phyloP scores from a whole-genome alignment of 2,113 vertebrate species.

The Plecotus auritus region DNA sequence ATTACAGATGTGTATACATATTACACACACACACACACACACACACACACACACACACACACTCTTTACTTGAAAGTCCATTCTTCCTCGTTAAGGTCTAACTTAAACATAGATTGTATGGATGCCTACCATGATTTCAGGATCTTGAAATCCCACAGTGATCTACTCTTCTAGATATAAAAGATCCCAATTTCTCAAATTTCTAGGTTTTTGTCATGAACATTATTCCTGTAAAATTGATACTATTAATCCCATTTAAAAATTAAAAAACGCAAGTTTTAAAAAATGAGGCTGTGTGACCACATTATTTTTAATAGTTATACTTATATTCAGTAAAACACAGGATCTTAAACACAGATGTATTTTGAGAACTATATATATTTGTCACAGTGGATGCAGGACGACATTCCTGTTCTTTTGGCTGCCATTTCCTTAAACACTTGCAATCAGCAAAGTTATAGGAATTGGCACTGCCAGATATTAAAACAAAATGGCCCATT shows the following conservation, averaged over 20 bases:
- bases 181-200: neutral
- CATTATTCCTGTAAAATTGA: neutral
- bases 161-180: neutral
- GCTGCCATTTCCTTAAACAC: conserved; percentile 4
- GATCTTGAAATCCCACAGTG: neutral
- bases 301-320: neutral
- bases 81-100: neutral
- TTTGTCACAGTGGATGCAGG: neutral
- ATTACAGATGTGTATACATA: conserved; percentile 4
- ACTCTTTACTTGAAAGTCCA: neutral
- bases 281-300: neutral
- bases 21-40: neutral
- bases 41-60: neutral
- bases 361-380: neutral
- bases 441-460: neutral
- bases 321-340: neutral
- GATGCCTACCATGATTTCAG: neutral
- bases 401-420: neutral
- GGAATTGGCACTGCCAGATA: conserved; percentile 15
- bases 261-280: neutral
- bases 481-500: conserved; percentile 7
- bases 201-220: neutral
- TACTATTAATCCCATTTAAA: neutral
- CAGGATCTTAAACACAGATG: neutral
- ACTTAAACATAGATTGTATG: neutral